Base-by-base conservation (phyloP, 2,888 invertebrate genomes). In the Heteromyza rotundicornis region DNA sequence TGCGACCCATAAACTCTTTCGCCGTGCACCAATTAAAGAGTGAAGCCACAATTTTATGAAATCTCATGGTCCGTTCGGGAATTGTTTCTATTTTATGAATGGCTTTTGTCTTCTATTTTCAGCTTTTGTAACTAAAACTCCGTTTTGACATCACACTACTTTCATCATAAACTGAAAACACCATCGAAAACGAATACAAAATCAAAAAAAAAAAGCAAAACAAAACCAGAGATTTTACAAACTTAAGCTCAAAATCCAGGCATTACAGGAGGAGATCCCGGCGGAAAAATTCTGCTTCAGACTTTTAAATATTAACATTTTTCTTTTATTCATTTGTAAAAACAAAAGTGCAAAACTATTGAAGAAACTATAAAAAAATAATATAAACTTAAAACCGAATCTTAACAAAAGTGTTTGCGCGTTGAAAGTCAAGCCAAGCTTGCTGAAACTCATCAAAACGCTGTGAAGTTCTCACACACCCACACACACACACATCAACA, bases 81-180 rank as follows among this genome's bases (percentile, higher is more conserved):
- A 40, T 40, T n/a, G 17, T 47, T 40, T 51, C 66, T 66, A 70
- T 65, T 69, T 47, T 59, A 65, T 53, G 12, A 60, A 70, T 61
- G 65, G 68, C 10, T 53, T 53, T 44, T 53, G 19, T 40, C 65
- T 59, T 66, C 23, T 65, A 62, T 65, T 79, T 79, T 57, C 76
- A 82, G 82, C 82, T 82, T 82, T 82, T 82, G 81, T 82, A 82
- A 82, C 82, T 82, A 81, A 82, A 82, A 80, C 82, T 82, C 82
- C 82, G 82, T 82, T 82, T 82, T 80, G 80, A 82, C 82, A 82
- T 82, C 82, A 82, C 78, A 75, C 72, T 72, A 71, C 80, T 81
- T 80, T 81, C 81, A 81, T 81, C 81, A 81, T 81, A 80, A 81
- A 77, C 79, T 80, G 56, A 64, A 71, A 73, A 70, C 70, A 75